Conservation (phyloP, 2,113 vertebrate genomes). For the Microtus oregoni region DNA sequence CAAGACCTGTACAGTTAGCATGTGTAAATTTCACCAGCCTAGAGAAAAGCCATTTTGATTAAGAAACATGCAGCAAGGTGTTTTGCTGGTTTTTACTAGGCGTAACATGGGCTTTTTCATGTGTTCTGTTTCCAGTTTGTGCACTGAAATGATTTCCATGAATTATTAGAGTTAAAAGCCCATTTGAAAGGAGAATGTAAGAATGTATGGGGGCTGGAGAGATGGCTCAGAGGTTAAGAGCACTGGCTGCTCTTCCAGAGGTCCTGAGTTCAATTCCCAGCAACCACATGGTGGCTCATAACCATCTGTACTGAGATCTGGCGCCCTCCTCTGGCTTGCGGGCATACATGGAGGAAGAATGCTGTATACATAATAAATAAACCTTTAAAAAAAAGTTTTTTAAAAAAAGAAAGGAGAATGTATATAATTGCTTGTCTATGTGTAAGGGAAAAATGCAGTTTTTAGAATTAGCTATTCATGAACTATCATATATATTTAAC, state of each 20-base stretch:
- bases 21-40: background rate
- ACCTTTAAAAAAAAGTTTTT: no score
- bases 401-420: background rate
- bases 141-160: background rate
- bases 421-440: background rate
- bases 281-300: no score
- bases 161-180: background rate
- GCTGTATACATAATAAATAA: no score
- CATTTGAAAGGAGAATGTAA: background rate
- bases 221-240: no score
- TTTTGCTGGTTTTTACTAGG: background rate
- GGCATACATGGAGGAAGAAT: no score
- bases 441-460: background rate
- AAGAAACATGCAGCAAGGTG: background rate
- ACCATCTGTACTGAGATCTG: no score
- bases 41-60: background rate
- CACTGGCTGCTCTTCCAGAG: no score
- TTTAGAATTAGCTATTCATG: conserved; percentile 22
- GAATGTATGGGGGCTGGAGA: no score
- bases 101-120: background rate
- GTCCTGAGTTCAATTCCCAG: no score
- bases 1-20: background rate
- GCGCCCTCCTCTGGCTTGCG: no score
- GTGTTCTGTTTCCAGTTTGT: background rate
- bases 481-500: background rate